Conservation (phyloP, 2,888 invertebrate genomes). For the Boloria selene region DNA sequence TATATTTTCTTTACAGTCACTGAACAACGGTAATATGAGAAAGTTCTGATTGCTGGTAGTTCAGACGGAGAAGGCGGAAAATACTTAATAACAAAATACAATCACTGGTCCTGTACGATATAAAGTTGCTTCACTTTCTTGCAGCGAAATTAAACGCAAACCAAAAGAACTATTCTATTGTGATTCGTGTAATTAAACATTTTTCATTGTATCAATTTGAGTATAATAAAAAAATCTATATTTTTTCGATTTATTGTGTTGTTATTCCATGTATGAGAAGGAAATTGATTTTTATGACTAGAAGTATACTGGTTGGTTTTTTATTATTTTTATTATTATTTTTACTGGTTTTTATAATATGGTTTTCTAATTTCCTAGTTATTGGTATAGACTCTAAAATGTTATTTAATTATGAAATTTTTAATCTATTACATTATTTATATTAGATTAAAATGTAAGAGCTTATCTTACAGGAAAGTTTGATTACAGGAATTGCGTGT, state of each 20-base stretch:
- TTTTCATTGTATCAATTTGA: neutral
- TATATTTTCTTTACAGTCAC: constrained; percentile 6
- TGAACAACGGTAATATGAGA: constrained; percentile 10
- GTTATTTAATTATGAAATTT: too few species aligned
- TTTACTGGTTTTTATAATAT: too few species aligned
- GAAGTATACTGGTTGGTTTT: too few species aligned
- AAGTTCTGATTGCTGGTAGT: constrained; percentile 27
- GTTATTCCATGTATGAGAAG: neutral
- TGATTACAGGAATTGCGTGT: too few species aligned
- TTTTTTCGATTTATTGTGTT: neutral
- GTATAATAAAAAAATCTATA: too few species aligned
- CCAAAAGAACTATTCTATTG: neutral
- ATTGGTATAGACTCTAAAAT: too few species aligned
- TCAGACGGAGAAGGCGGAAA: constrained; percentile 8
- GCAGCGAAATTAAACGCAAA: neutral
- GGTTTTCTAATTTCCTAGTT: too few species aligned
- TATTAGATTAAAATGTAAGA: too few species aligned
- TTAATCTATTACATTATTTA: too few species aligned
- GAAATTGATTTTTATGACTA: neutral
- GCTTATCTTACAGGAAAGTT: too few species aligned
- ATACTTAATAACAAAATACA: constrained; percentile 3
- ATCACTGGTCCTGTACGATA: constrained; percentile 8
- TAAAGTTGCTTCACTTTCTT: constrained; percentile 11
- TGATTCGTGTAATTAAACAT: neutral
- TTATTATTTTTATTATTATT: too few species aligned